These are phyloP conservation scores for Epinephelus coioides DNA, from an alignment of 2,797 vertebrate genomes.

Conservation along the genomic window DNA sequence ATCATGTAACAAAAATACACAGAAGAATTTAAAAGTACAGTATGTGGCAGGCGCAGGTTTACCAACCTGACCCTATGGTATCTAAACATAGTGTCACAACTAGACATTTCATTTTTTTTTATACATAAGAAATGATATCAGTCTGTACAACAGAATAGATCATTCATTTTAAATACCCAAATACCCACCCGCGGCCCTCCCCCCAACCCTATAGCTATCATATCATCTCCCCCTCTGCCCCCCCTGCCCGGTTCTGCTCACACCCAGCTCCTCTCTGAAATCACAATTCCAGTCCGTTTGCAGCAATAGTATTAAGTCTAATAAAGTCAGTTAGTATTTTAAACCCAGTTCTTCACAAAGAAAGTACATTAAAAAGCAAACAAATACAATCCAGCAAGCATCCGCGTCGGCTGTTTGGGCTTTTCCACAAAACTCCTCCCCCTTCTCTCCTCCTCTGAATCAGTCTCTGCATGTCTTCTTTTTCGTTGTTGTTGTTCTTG, in stretches of 20 bases:
- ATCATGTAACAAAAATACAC: constrained; percentile 76
- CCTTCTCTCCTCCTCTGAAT: constrained; percentile 65
- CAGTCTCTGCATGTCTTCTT: constrained; percentile 50
- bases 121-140: constrained; percentile 81
- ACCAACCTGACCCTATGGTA: constrained; percentile 71
- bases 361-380: constrained; percentile 84
- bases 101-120: constrained; percentile 75
- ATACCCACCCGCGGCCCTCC: constrained; percentile 52
- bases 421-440: constrained; percentile 57
- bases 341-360: constrained; percentile 79
- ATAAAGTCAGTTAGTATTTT: constrained; percentile 75
- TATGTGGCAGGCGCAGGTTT: constrained; percentile 81
- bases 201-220: constrained; percentile 52
- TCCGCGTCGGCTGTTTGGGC: constrained; percentile 70
- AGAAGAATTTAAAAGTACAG: constrained; percentile 80
- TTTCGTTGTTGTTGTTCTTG: constrained; percentile 27
- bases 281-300: constrained; percentile 82
- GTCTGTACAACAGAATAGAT: constrained; percentile 87
- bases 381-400: constrained; percentile 80
- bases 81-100: constrained; percentile 82
- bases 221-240: constrained; percentile 32
- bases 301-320: constrained; percentile 81
- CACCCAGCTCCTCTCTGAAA: constrained; percentile 70
- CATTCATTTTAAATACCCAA: constrained; percentile 85
- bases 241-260: constrained; percentile 31